Evolutionary conservation across 2,113 vertebrate genomes (phyloP).

Genomic region (Piprites chloris): DNA sequence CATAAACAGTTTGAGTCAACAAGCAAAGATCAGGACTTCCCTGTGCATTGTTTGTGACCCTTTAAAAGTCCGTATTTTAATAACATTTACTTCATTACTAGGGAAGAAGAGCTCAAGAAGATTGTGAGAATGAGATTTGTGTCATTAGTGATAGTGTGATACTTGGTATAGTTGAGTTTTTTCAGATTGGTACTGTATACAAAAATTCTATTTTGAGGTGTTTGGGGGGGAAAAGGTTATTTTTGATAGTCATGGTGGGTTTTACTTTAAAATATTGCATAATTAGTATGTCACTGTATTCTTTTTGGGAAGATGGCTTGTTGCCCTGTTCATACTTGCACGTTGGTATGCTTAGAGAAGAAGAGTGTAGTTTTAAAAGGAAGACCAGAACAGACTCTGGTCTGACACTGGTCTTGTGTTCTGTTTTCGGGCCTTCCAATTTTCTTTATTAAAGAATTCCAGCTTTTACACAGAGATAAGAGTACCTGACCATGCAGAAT

Average conservation of each 20-base stretch:
- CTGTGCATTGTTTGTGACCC: not conserved
- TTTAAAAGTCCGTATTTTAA: not conserved
- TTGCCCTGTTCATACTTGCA: not conserved
- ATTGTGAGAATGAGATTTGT: not conserved
- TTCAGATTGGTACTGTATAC: not conserved
- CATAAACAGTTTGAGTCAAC: not conserved
- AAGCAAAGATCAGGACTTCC: not conserved
- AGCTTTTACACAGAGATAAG: not conserved
- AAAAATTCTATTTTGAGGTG: not conserved
- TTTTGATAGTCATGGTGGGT: not conserved
- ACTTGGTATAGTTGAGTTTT: not conserved
- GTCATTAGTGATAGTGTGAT: not conserved
- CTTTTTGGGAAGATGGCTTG: not conserved
- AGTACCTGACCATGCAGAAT: not conserved
- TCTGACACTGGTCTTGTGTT: not conserved
- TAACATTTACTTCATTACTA: not conserved
- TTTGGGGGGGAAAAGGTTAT: not conserved
- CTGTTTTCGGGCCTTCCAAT: not conserved
- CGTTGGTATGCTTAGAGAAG: not conserved
- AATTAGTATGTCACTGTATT: not conserved
- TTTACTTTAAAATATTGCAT: not conserved
- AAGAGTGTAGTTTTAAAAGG: not conserved
- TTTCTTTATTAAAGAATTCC: not conserved
- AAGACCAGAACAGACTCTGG: not conserved
- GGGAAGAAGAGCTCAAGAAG: not conserved